Evolutionary conservation across 2,888 invertebrate genomes (phyloP).

Genomic region (Hecatera dysodea): DNA sequence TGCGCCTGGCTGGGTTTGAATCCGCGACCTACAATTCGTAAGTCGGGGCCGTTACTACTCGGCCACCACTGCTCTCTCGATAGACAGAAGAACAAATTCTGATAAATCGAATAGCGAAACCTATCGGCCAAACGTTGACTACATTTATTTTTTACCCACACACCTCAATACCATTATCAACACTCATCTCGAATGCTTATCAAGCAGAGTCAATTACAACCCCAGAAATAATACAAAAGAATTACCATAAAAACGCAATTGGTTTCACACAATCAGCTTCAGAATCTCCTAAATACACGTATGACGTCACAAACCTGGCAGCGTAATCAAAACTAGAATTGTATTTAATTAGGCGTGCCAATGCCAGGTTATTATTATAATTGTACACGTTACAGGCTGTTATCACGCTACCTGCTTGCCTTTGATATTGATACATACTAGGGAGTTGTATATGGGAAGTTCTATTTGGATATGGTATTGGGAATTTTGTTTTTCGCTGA

Average conservation of each 20-base stretch:
- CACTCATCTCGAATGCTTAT: conserved; percentile 25
- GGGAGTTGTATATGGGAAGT: conserved; percentile 7
- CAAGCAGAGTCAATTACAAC: conserved; percentile 26
- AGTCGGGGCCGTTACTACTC: too few relatives aligned
- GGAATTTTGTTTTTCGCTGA: not conserved
- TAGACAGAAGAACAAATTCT: not conserved
- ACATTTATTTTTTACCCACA: not conserved
- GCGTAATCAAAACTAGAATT: conserved; percentile 46
- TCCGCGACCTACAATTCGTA: too few relatives aligned
- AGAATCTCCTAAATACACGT: conserved; percentile 53
- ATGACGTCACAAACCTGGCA: conserved; percentile 22
- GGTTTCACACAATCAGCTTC: conserved; percentile 29
- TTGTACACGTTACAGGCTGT: conserved; percentile 67
- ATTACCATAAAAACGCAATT: conserved; percentile 49
- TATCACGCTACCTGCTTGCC: conserved; percentile 70
- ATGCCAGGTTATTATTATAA: conserved; percentile 66
- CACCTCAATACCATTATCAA: not conserved
- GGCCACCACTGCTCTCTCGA: too few relatives aligned
- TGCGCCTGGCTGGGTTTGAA: too few relatives aligned
- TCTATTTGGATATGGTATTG: conserved; percentile 50
- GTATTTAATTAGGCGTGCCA: conserved; percentile 69
- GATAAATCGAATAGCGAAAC: not conserved
- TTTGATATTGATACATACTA: conserved; percentile 68
- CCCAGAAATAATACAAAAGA: conserved; percentile 14
- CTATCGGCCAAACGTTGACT: too few relatives aligned